Evolutionary conservation across 2,113 vertebrate species (phyloP).

Genomic region (Solenodon paradoxus): DNA sequence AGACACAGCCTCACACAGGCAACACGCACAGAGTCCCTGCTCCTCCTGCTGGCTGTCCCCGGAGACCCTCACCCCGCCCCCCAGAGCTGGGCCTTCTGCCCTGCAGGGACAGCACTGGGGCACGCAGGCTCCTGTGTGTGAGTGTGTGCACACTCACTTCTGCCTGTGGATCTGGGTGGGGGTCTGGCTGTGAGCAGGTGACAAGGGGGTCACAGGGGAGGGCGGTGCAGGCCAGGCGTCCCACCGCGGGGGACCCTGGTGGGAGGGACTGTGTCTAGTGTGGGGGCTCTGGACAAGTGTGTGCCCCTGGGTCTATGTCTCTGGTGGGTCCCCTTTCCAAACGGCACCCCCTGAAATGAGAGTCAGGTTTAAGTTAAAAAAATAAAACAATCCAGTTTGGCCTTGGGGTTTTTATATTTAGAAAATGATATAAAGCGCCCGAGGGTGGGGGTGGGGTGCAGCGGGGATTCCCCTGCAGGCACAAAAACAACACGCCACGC

Average conservation of each 20-base stretch:
- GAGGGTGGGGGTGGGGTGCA: neutral
- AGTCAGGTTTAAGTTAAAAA: neutral
- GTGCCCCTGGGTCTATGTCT: no score
- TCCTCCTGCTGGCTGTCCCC: rapidly evolving
- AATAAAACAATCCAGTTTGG: neutral
- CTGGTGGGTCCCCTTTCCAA: neutral
- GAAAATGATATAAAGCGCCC: slow-evolving; percentile 13
- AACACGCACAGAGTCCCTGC: neutral
- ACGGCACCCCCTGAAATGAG: neutral
- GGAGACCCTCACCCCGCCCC: neutral
- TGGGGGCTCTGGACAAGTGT: neutral
- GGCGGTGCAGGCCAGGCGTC: neutral
- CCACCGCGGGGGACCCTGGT: neutral
- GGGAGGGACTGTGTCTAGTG: no score
- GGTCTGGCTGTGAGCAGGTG: neutral
- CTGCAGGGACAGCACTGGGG: rapidly evolving
- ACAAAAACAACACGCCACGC: neutral
- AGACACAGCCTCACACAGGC: neutral
- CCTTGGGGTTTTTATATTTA: slow-evolving; percentile 24
- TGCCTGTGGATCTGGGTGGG: no score
- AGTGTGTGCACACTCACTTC: neutral
- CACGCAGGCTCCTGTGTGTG: neutral
- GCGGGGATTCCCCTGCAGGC: neutral
- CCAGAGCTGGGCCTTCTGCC: neutral
- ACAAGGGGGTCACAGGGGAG: neutral